phyloP scores from a whole-genome alignment of 2,888 invertebrate genomes.

The Spodoptera exigua region DNA sequence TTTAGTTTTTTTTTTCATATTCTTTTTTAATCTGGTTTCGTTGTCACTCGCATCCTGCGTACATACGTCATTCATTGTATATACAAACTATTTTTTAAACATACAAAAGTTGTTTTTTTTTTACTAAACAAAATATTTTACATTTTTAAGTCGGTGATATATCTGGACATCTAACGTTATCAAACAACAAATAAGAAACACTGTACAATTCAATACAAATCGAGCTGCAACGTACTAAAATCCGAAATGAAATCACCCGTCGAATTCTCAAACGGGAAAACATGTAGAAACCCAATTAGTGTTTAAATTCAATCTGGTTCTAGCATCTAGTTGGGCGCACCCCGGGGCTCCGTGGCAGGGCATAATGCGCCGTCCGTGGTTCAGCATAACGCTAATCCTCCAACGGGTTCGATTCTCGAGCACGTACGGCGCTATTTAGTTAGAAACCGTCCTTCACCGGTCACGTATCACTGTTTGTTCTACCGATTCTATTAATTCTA shows the following conservation, averaged over 20 bases:
- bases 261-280: conserved; percentile 13
- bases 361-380: conserved; percentile 71
- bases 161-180: conserved; percentile 1
- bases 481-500: conserved; percentile 59
- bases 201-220: not conserved
- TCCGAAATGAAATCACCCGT: conserved; percentile 23
- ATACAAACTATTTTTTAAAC: no score
- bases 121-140: no score
- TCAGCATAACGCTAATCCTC: conserved; percentile 73
- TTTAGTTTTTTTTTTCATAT: conserved; percentile 36
- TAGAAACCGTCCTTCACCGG: conserved; percentile 54
- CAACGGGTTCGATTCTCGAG: conserved; percentile 62
- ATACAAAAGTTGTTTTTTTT: no score
- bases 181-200: not conserved
- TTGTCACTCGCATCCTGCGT: no score
- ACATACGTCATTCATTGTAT: no score
- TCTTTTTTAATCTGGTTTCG: conserved; percentile 18
- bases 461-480: conserved; percentile 66
- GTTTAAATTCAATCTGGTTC: conserved; percentile 46
- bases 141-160: no score
- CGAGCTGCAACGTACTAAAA: not conserved
- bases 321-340: conserved; percentile 42
- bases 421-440: conserved; percentile 67
- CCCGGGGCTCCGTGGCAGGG: conserved; percentile 59
- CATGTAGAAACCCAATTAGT: conserved; percentile 32